Evolutionary conservation across 2,888 invertebrate species (phyloP), one percentile per base, ranked within the genome.

Genomic region (Synanthedon vespiformis): DNA sequence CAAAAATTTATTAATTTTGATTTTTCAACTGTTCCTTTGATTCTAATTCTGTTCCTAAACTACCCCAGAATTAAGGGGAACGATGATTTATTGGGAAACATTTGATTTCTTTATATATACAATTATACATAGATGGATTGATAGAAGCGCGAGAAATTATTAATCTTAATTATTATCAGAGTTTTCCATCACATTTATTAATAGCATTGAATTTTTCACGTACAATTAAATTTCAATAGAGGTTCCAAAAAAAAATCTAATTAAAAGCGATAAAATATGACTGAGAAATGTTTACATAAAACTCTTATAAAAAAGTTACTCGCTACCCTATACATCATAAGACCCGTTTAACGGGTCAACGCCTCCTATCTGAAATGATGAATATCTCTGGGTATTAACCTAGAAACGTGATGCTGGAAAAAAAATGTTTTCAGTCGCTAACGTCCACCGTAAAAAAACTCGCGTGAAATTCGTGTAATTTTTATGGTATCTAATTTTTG

Each of bases 291-390:
- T 44, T 44, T 44, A 44, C 44, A 13, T 44, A 44, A 44, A 44
- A 44, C 44, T 14, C 44, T 44, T 44, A 14, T 44, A 44, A 44
- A 44, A 44, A 44, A 44, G 44, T 44, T 13, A 44, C 44, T 44
- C 14, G 6, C n/a, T 13, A 44, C 44, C 44, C 44, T 44, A 48
- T 48, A 48, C 48, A 48, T 48, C 48, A 48, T 48, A 16, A 48
- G 22, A 16, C 48, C 48, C 13, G 12, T 61, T 60, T 56, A 54
- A 55, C 59, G 56, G 58, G 60, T 59, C 61, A 58, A 53, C 53
- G 58, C 57, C 57, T 53, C 48, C 56, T 48, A 52, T 55, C 53
- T 54, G 48, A 59, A 58, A 60, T 59, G 59, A 61, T 59, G 58
- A 54, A 60, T 61, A 56, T 59, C 56, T 55, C 40, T 44, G 27